Evolutionary conservation across 1,140 invertebrate genomes (phyloP).

Genomic region (Periplaneta americana): DNA sequence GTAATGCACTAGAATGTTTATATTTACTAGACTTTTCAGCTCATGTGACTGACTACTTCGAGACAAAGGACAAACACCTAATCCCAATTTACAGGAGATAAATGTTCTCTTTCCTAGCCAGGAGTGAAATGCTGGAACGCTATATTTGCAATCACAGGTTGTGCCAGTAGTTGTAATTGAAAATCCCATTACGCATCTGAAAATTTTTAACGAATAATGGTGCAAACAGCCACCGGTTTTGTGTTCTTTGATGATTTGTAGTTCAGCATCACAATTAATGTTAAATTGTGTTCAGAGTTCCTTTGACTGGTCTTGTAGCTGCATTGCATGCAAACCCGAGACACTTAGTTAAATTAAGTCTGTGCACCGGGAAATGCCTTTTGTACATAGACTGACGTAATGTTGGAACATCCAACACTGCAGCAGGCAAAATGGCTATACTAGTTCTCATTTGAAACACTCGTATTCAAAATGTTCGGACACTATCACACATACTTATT

Average conservation of each 20-base stretch:
- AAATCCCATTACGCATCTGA: not conserved
- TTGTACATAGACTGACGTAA: too few species aligned
- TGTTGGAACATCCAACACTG: not conserved
- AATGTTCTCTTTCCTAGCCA: too few species aligned
- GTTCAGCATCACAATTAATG: not conserved
- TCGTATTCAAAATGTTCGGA: not conserved
- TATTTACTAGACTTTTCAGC: too few species aligned
- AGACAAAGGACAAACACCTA: too few species aligned
- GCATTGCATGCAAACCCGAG: not conserved
- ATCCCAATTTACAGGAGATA: too few species aligned
- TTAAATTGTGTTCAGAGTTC: not conserved
- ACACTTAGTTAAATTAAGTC: not conserved
- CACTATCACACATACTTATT: not conserved
- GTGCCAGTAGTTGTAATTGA: too few species aligned
- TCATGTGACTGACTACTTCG: too few species aligned
- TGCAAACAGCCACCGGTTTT: not conserved
- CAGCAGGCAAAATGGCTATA: not conserved
- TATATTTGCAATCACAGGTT: too few species aligned
- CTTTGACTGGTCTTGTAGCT: not conserved
- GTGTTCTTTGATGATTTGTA: not conserved
- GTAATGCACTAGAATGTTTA: too few species aligned
- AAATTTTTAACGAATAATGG: not conserved
- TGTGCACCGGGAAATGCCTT: not conserved
- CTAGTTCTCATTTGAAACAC: not conserved
- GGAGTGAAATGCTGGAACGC: too few species aligned